Evolutionary conservation across 2,888 invertebrate species (phyloP).

Genomic region (Xestoiulus laeticollis): DNA sequence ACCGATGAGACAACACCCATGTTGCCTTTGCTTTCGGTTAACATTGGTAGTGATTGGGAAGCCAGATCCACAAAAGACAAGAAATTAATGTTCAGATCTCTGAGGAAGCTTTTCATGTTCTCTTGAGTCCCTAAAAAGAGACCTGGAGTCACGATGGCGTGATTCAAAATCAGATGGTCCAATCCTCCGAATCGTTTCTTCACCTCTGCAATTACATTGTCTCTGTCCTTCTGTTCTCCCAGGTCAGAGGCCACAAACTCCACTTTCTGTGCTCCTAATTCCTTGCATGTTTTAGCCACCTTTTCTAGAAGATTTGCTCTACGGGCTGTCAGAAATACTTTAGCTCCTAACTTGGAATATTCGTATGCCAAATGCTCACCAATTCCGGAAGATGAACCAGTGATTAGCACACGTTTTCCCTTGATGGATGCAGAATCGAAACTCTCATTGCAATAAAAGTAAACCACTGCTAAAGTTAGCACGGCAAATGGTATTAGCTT

Average conservation of each 20-base stretch:
- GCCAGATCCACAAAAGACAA: slow-evolving; percentile 62
- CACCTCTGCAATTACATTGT: not conserved
- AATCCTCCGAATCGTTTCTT: not conserved
- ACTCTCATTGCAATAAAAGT: not conserved
- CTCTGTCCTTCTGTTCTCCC: not conserved
- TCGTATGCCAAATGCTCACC: slow-evolving; percentile 32
- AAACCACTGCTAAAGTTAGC: too few species aligned
- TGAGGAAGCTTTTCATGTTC: not conserved
- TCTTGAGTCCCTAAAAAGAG: not conserved
- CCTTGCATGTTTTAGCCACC: not conserved
- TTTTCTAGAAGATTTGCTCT: not conserved
- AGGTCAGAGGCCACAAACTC: not conserved
- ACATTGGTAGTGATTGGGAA: slow-evolving; percentile 60
- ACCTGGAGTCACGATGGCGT: not conserved
- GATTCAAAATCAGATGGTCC: slow-evolving; percentile 23
- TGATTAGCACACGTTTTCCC: not conserved
- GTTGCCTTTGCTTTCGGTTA: slow-evolving; percentile 59
- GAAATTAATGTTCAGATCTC: slow-evolving; percentile 61
- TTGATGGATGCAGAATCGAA: not conserved
- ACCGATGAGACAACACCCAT: slow-evolving; percentile 62
- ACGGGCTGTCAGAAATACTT: not conserved
- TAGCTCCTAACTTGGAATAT: not conserved
- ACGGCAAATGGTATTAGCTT: too few species aligned
- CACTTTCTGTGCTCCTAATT: not conserved
- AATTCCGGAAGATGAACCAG: not conserved